Conservation (phyloP, 2,888 invertebrate species). For the Melanophora roralis region DNA sequence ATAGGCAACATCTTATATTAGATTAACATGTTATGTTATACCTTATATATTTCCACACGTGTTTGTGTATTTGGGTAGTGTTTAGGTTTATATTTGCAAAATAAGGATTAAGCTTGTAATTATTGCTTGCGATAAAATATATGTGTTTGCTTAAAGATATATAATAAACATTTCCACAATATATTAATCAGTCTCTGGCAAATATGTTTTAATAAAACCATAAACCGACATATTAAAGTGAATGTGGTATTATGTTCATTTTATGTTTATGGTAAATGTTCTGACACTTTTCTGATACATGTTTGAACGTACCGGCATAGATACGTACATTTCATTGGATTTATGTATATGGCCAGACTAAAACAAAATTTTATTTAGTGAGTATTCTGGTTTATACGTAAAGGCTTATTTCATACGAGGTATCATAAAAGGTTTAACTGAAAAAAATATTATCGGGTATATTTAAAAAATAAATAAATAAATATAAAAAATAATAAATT, state of each 20-base stretch:
- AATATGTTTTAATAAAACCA: neutral
- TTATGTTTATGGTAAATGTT: neutral
- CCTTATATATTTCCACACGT: neutral
- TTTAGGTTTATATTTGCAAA: neutral
- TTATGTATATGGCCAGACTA: too few species aligned
- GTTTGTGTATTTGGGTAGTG: neutral
- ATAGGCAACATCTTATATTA: slow-evolving; percentile 37
- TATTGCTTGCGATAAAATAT: slow-evolving; percentile 16
- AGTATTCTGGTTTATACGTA: too few species aligned
- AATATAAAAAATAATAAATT: too few species aligned
- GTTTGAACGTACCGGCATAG: neutral
- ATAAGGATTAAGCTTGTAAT: slow-evolving; percentile 16
- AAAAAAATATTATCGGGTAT: too few species aligned
- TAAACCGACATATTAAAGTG: neutral
- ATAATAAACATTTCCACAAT: neutral
- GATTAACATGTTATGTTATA: slow-evolving; percentile 27
- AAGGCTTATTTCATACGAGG: too few species aligned
- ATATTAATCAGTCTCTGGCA: neutral
- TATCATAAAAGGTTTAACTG: too few species aligned
- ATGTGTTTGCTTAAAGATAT: neutral
- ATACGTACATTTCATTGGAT: neutral
- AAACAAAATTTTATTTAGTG: too few species aligned
- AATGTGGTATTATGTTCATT: neutral
- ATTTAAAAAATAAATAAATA: too few species aligned
- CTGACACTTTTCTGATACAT: neutral